Conservation (phyloP, 2,888 invertebrate genomes). For the Conchocele bisecta region DNA sequence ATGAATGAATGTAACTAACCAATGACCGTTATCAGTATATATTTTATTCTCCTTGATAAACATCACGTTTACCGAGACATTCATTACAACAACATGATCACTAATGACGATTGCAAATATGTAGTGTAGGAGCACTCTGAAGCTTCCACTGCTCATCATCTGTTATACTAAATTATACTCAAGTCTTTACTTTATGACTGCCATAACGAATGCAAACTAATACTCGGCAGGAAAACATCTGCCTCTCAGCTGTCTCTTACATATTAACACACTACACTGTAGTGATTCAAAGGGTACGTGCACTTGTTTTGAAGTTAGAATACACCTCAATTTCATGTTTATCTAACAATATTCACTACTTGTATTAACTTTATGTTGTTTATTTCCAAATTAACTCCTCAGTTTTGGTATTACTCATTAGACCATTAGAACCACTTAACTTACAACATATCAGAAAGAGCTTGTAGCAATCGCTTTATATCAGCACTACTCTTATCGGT, state of each 20-base stretch:
- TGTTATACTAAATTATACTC: slow-evolving; percentile 2
- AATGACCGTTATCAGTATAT: slow-evolving; percentile 8
- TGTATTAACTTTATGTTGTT: too few relatives aligned
- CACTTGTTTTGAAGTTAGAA: too few relatives aligned
- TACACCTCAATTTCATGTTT: too few relatives aligned
- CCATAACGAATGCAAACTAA: too few relatives aligned
- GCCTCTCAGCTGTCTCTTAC: too few relatives aligned
- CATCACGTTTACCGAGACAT: slow-evolving; percentile 12
- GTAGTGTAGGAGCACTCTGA: too few relatives aligned
- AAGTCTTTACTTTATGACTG: background rate
- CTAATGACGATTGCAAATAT: background rate
- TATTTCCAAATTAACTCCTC: too few relatives aligned
- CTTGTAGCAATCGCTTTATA: background rate
- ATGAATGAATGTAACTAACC: slow-evolving; percentile 27
- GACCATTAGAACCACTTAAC: background rate
- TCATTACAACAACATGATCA: background rate
- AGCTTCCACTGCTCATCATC: too few relatives aligned
- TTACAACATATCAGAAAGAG: background rate
- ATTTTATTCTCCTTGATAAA: slow-evolving; percentile 31
- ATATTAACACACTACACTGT: too few relatives aligned
- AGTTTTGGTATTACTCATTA: background rate
- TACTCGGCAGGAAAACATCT: too few relatives aligned
- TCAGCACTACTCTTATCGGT: background rate
- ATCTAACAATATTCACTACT: too few relatives aligned
- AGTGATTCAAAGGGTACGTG: too few relatives aligned